Base-by-base conservation (phyloP, 2,113 vertebrate genomes). In the Rhegmatorhina hoffmannsi region DNA sequence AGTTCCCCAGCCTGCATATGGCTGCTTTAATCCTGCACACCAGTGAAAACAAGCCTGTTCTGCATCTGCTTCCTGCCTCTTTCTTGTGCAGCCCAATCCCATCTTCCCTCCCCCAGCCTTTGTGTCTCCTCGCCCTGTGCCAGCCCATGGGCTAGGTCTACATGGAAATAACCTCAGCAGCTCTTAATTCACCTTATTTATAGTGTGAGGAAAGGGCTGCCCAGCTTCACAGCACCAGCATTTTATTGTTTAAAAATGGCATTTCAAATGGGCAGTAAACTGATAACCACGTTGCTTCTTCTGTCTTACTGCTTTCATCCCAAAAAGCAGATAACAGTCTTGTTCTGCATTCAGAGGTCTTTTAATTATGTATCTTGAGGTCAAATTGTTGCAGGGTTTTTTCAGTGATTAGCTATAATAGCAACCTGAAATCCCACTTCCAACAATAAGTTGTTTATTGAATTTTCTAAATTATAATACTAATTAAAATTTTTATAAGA, bases 381-480 rank as follows among this genome's bases (percentile, higher is more conserved):
- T 90, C 83, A 90, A 26, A 72, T 75, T 52, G 4, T 36, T 62
- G 60, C 3, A 5, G 14, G 0, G 0, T 70, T 69, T 87, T 67
- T 60, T 60, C 43, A 67, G 59, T 36, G 47, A 49, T 78, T 87
- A 81, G 16, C n/a, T 90, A 28, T 62, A 78, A 94, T 18, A 87
- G 58, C 46, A 85, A 74, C 29, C 23, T 69, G 59, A 84, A 64
- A 90, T 80, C 93, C n/a, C 31, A 76, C 43, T 67, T 89, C 64
- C 43, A 87, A 79, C 77, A 84, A 36, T 40, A 84, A 69, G 21
- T 24, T 89, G 64, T 44, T 76, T 63, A 79, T 79, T 93, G 46
- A 69, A 73, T 78, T 92, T 79, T 78, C 80, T 73, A 19, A 89
- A 76, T 91, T 76, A 73, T 43, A 29, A 77, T 93, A 76, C 60